Evolutionary conservation across 2,797 vertebrate species (phyloP), one percentile per base, ranked within the genome.

Genomic region (Anguilla marmorata): DNA sequence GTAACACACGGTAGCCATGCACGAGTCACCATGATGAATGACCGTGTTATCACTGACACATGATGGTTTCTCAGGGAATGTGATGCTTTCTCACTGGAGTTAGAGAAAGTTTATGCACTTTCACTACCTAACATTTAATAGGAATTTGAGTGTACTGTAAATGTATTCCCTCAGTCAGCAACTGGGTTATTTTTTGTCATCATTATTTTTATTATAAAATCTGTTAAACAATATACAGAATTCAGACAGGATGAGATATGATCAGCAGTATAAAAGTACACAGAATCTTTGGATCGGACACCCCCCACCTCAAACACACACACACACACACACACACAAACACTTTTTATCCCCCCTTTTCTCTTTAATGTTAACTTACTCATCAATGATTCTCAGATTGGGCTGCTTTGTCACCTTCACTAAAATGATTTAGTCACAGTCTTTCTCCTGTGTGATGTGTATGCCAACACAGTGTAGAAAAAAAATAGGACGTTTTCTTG

Each of bases 21-120:
- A 45, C 79, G 56, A 87, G 52, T 86, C 86, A 86, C 37, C 52
- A 27, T 9, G 69, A 69, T 72, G 85, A 27, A 2, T 82, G 45
- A 11, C 27, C 12, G 19, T 27, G 63, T 86, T 63, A 69, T 69
- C 33, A 48, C 60, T 45, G 37, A 45, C 33, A 79, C 14, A 37
- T 79, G 33, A 24, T 82, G 45, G 7, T 82, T 8, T 48, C 21
- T 9, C 19, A 21, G 79, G 45, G 79, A 82, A 82, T 50, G 79
- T 50, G 21, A 12, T 45, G 21, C 45, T n/a, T 41, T 82, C 16
- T 82, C 37, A 80, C 76, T 48, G 76, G 19, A 80, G 76, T 24
- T 80, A 45, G 4, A 41, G 37, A 48, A 41, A 48, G 76, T 45
- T 45, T 45, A 8, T 24, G 16, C 8, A 45, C 14, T 80, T 80